These are phyloP conservation scores for Villa cingulata DNA, from an alignment of 2,888 invertebrate genomes.

Conservation along the genomic window DNA sequence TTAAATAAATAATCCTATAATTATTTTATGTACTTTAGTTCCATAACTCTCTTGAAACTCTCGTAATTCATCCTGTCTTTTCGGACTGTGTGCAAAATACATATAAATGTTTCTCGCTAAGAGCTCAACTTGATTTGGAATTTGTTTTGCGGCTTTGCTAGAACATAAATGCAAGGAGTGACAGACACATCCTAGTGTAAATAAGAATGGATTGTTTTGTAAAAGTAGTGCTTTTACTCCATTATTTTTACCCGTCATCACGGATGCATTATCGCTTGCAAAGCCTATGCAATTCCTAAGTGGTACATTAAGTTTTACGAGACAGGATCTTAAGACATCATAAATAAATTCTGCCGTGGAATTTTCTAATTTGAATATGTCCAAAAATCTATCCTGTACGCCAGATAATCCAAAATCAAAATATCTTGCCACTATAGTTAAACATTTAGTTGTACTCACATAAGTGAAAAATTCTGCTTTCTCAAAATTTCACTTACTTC, in stretches of 20 bases:
- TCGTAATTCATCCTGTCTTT: not conserved
- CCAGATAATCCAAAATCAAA: constrained; percentile 1
- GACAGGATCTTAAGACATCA: not conserved
- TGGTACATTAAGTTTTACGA: not conserved
- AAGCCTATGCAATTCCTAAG: not conserved
- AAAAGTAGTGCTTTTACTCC: constrained; percentile 16
- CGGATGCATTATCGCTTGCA: constrained; percentile 1
- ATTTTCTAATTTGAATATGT: constrained; percentile 2
- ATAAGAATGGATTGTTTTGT: constrained; percentile 16
- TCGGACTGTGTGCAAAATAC: not conserved
- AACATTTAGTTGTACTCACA: constrained; percentile 3
- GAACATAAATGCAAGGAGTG: constrained; percentile 20
- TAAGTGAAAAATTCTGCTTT: constrained; percentile 10
- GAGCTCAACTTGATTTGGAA: too few relatives aligned
- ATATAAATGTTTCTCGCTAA: too few relatives aligned
- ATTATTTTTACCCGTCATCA: constrained; percentile 19
- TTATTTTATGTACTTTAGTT: not conserved
- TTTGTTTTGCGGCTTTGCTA: too few relatives aligned
- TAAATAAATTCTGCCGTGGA: constrained; percentile 5
- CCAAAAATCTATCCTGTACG: constrained; percentile 8
- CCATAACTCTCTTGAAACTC: not conserved
- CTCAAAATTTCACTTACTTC: not conserved
- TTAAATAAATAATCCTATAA: too few relatives aligned
- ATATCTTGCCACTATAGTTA: constrained; percentile 8
- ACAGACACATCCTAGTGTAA: constrained; percentile 20